phyloP scores from a whole-genome alignment of 2,888 invertebrate species.

The Philereme transversata region DNA sequence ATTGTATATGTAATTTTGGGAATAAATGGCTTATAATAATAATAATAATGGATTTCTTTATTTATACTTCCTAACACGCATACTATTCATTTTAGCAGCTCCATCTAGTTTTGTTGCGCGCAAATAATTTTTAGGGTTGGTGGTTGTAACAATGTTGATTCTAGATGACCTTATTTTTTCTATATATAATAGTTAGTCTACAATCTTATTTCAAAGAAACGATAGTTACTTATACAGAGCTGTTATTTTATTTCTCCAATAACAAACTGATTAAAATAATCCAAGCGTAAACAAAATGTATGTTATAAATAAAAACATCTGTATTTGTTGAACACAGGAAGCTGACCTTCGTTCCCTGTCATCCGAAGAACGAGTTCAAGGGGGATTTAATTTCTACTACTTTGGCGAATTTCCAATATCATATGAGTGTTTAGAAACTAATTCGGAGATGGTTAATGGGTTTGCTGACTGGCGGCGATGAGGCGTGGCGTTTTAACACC shows the following conservation, averaged over 20 bases:
- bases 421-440: constrained; percentile 14
- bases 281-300: constrained; percentile 13
- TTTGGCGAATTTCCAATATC: constrained; percentile 24
- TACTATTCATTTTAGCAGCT: no score
- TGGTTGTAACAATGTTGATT: no score
- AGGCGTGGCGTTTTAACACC: constrained; percentile 10
- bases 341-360: constrained; percentile 31
- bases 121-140: no score
- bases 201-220: no score
- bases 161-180: no score
- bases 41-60: no score
- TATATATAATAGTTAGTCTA: no score
- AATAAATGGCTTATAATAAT: no score
- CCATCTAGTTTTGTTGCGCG: no score
- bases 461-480: constrained; percentile 4
- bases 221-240: no score
- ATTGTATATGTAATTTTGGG: no score
- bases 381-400: constrained; percentile 26
- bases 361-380: constrained; percentile 36
- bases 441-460: constrained; percentile 16
- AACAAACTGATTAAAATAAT: constrained; percentile 4
- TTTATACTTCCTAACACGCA: no score
- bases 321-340: constrained; percentile 19
- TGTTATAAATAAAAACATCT: constrained; percentile 16
- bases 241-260: not conserved